Evolutionary conservation across 1,140 invertebrate species (phyloP).

Genomic region (Stegodyphus dumicola): DNA sequence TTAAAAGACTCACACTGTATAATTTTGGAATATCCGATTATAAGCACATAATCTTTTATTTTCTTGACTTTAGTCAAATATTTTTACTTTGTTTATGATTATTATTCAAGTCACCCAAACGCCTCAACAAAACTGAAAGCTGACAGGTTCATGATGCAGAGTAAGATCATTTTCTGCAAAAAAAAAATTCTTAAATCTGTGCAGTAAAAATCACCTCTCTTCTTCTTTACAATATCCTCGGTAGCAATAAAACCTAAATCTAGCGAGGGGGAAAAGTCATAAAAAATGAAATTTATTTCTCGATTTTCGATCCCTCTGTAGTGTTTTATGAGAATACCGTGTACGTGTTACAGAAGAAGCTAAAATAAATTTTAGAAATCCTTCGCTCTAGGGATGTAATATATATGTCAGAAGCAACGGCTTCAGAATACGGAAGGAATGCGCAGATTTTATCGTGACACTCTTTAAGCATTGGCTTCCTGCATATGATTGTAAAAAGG

Average conservation of each 20-base stretch:
- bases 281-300: constrained; percentile 58
- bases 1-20: too few species aligned
- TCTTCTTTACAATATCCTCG: constrained; percentile 38
- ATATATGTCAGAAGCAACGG: constrained; percentile 38
- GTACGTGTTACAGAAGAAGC: constrained; percentile 41
- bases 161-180: too few species aligned
- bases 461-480: too few species aligned
- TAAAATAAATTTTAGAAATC: constrained; percentile 41
- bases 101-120: too few species aligned
- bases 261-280: constrained; percentile 38
- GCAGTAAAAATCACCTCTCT: constrained; percentile 46
- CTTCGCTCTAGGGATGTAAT: constrained; percentile 25
- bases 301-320: constrained; percentile 41
- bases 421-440: constrained; percentile 22
- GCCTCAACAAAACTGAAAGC: too few species aligned
- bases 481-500: too few species aligned
- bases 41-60: too few species aligned
- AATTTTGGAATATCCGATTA: too few species aligned
- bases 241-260: constrained; percentile 58
- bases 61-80: too few species aligned
- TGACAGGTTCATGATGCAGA: too few species aligned
- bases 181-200: background rate
- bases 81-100: too few species aligned
- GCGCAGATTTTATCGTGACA: background rate
- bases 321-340: constrained; percentile 46